Conservation (phyloP, 2,113 vertebrate genomes). For the Lanius collurio region DNA sequence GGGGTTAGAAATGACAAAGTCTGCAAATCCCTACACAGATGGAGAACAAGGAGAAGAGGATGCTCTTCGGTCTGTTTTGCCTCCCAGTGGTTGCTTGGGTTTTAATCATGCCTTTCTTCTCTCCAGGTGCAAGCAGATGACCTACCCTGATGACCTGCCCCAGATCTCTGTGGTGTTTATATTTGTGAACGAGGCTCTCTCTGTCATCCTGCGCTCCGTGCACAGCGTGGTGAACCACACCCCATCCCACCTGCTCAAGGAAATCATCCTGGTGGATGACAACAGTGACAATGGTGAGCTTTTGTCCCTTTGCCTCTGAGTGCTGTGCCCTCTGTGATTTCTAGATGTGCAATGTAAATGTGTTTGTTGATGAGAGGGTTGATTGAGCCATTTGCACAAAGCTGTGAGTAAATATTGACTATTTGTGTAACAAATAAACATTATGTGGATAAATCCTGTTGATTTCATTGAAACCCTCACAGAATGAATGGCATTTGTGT, state of each 20-base stretch:
- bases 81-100: background rate
- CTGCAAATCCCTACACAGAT: background rate
- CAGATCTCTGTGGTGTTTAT: conserved; percentile 98
- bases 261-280: conserved; percentile 97
- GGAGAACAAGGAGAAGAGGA: background rate
- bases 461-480: background rate
- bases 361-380: background rate
- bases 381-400: background rate
- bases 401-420: background rate
- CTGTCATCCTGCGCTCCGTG: conserved; percentile 94
- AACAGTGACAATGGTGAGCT: conserved; percentile 93
- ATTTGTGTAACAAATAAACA: background rate
- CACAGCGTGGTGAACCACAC: conserved; percentile 98
- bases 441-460: background rate
- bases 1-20: background rate
- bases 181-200: conserved; percentile 95
- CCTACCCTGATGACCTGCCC: conserved; percentile 83
- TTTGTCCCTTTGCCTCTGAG: rapidly evolving
- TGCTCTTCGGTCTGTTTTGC: background rate
- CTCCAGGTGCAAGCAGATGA: conserved; percentile 88
- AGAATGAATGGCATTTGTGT: background rate
- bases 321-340: background rate
- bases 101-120: background rate
- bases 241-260: conserved; percentile 91
- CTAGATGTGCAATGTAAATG: background rate